Conservation (phyloP, 1,140 invertebrate species). For the Zaprionus taronus region DNA sequence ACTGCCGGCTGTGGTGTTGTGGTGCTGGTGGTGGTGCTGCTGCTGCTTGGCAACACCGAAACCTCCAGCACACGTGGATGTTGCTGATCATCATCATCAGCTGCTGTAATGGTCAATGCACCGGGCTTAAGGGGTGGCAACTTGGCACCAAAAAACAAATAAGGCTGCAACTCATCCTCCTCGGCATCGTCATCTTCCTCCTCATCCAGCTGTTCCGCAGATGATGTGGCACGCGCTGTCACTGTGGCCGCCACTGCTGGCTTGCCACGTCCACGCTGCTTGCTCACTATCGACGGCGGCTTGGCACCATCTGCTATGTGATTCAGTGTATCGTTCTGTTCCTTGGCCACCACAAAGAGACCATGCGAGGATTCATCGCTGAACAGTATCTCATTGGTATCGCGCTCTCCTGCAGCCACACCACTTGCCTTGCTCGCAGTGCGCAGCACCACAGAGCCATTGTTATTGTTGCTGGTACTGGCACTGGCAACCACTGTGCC, state of each 20-base stretch:
- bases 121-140: constrained; percentile 86
- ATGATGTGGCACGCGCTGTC: constrained; percentile 37
- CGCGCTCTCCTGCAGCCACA: constrained; percentile 47
- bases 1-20: constrained; percentile 28
- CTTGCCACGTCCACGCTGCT: constrained; percentile 57
- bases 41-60: constrained; percentile 66
- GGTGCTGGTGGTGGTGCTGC: constrained; percentile 10
- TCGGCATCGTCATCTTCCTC: constrained; percentile 47
- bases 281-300: background rate
- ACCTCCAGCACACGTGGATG: constrained; percentile 76
- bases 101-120: constrained; percentile 85
- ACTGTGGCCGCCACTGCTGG: constrained; percentile 22
- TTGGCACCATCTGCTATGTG: constrained; percentile 73
- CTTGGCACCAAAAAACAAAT: constrained; percentile 89
- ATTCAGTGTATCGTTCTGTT: constrained; percentile 76
- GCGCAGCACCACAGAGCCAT: constrained; percentile 46
- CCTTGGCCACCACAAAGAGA: constrained; percentile 78
- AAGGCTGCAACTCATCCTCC: constrained; percentile 88
- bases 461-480: constrained; percentile 7
- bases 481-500: constrained; percentile 31
- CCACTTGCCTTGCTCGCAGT: constrained; percentile 11
- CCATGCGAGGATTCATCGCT: constrained; percentile 83
- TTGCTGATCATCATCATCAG: constrained; percentile 71
- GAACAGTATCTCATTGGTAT: constrained; percentile 82
- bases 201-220: constrained; percentile 31